Percentiles rank a stretch among this genome's conserved stretches.
phyloP scores from a whole-genome alignment of 2,113 vertebrate species.

The Albula glossodonta region DNA sequence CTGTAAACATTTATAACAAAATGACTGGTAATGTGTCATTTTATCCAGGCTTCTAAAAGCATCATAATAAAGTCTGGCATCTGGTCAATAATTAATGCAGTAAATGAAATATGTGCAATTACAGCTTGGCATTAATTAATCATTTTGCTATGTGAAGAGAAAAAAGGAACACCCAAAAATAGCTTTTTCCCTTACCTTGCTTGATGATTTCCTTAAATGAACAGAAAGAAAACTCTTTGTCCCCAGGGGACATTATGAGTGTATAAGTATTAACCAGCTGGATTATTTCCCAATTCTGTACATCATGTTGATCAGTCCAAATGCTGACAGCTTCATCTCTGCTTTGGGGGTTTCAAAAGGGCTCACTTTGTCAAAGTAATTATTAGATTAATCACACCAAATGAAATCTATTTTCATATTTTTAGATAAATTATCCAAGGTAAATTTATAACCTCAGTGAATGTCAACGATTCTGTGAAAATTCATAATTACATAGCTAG shows the following conservation, averaged over 20 bases:
- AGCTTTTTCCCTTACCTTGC: not conserved
- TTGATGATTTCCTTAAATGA: no score
- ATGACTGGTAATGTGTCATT: not conserved
- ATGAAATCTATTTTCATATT: not conserved
- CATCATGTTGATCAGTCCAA: not conserved
- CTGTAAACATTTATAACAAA: not conserved
- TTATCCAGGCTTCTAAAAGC: not conserved
- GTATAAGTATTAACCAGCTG: no score
- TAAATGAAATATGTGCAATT: no score
- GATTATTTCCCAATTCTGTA: no score
- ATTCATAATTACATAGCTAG: no score
- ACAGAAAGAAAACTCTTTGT: not conserved
- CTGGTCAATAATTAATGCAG: not conserved
- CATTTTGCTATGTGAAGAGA: not conserved
- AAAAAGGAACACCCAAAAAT: not conserved
- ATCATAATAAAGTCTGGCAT: not conserved
- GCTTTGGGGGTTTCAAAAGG: not conserved
- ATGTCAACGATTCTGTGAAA: not conserved
- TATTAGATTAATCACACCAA: constrained; percentile 9
- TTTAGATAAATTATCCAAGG: not conserved
- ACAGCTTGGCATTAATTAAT: not conserved
- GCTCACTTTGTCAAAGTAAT: not conserved
- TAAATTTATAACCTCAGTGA: not conserved
- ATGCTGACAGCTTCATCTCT: not conserved
- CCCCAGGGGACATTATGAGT: no score